phyloP scores from a whole-genome alignment of 2,113 vertebrate species.

The Grammomys surdaster region DNA sequence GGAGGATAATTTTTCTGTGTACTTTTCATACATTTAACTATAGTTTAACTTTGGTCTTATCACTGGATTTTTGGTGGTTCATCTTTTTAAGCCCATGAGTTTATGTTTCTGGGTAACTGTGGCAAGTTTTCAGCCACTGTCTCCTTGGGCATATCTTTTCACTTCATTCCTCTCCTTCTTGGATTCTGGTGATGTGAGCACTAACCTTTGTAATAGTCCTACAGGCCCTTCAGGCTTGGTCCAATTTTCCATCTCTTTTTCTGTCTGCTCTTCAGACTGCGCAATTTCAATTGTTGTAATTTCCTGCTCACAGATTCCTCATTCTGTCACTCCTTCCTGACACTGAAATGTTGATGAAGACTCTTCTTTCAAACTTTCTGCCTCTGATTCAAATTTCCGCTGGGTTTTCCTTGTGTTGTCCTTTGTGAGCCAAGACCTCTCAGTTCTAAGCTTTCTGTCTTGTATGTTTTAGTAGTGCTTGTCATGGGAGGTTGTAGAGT shows the following conservation, averaged over 20 bases:
- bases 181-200: not conserved
- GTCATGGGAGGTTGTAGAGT: not conserved
- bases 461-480: not conserved
- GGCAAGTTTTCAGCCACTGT: not conserved
- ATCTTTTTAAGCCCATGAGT: not conserved
- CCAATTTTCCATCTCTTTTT: slow-evolving; percentile 26
- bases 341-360: not conserved
- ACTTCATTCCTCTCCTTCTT: not conserved
- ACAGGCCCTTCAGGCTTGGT: not conserved
- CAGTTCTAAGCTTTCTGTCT: not conserved
- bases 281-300: not conserved
- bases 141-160: not conserved
- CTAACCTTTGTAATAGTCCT: not conserved
- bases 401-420: not conserved
- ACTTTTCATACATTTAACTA: not conserved
- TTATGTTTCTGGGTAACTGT: not conserved
- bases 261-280: not conserved
- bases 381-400: not conserved
- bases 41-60: not conserved
- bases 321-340: not conserved
- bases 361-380: slow-evolving; percentile 22
- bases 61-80: not conserved
- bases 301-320: not conserved
- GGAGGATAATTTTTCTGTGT: not conserved
- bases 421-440: not conserved